Percentiles rank a stretch among this genome's conserved stretches.
phyloP scores from a whole-genome alignment of 2,113 vertebrate species.

The Sminthopsis crassicaudata region DNA sequence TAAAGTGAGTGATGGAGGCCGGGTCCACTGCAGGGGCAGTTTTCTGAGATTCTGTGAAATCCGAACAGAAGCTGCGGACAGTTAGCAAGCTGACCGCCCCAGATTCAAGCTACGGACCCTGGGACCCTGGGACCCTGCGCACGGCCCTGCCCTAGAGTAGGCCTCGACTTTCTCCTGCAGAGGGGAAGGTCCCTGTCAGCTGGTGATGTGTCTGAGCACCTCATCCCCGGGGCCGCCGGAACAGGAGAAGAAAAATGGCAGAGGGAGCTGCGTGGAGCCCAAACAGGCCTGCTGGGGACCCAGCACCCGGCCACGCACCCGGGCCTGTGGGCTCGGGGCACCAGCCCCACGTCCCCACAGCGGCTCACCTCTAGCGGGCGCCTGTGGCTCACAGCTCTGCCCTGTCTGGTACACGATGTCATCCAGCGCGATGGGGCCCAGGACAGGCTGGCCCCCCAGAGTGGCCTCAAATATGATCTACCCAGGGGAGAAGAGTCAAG shows the following conservation, averaged over 20 bases:
- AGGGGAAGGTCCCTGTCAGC: too few relatives aligned
- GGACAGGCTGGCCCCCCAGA: constrained; percentile 61
- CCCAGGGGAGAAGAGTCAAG: fast-evolving
- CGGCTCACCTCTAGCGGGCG: background rate
- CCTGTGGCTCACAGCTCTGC: constrained; percentile 55
- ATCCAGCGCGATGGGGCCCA: constrained; percentile 82
- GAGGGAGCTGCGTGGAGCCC: background rate
- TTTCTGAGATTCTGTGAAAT: too few relatives aligned
- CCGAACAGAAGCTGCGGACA: background rate
- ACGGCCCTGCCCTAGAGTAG: background rate
- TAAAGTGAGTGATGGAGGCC: background rate
- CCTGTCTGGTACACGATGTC: constrained; percentile 71
- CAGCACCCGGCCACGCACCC: background rate
- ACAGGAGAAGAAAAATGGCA: background rate
- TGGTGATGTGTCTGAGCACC: too few relatives aligned
- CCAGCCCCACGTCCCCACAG: constrained; percentile 9
- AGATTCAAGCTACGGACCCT: background rate
- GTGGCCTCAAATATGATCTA: constrained; percentile 84
- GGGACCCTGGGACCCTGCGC: too few relatives aligned
- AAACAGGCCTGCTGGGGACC: background rate
- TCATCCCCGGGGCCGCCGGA: background rate
- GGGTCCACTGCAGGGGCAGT: too few relatives aligned
- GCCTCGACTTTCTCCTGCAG: too few relatives aligned
- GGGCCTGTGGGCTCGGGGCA: background rate
- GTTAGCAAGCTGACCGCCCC: background rate